Percentiles rank a stretch among this genome's conserved stretches.
phyloP scores from a whole-genome alignment of 2,888 invertebrate genomes.

The Diplolepis rosae region DNA sequence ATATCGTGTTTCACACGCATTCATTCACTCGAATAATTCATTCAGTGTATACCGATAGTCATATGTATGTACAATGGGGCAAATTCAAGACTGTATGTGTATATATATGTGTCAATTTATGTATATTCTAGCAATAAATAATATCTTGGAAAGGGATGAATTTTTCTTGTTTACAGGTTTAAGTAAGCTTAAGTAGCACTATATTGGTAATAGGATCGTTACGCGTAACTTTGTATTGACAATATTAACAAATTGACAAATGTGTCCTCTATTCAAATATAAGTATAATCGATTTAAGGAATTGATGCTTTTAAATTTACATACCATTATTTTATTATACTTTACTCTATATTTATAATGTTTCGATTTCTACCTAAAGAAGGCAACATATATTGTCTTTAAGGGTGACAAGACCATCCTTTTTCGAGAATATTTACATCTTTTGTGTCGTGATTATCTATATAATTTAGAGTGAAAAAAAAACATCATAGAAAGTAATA shows the following conservation, averaged over 20 bases:
- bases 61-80: slow-evolving; percentile 1
- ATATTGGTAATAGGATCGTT: neutral
- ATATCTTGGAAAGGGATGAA: too few species aligned
- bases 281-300: neutral
- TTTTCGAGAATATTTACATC: too few species aligned
- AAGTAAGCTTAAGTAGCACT: too few species aligned
- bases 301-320: too few species aligned
- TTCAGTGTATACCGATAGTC: slow-evolving; percentile 1
- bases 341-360: too few species aligned
- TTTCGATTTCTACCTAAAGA: too few species aligned
- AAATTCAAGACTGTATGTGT: neutral
- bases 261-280: neutral
- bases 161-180: neutral
- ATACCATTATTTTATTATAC: too few species aligned
- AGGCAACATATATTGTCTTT: too few species aligned
- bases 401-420: too few species aligned
- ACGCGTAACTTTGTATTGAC: neutral
- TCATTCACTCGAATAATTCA: slow-evolving; percentile 22
- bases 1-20: slow-evolving; percentile 33
- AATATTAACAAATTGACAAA: neutral
- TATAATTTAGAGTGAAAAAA: too few species aligned
- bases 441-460: too few species aligned
- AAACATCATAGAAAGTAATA: too few species aligned
- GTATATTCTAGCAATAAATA: neutral
- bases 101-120: neutral